A percentile compares a stretch with the other conserved stretches of the same genome.
phyloP scores from a whole-genome alignment of 2,888 invertebrate species.

The Tyria jacobaeae region DNA sequence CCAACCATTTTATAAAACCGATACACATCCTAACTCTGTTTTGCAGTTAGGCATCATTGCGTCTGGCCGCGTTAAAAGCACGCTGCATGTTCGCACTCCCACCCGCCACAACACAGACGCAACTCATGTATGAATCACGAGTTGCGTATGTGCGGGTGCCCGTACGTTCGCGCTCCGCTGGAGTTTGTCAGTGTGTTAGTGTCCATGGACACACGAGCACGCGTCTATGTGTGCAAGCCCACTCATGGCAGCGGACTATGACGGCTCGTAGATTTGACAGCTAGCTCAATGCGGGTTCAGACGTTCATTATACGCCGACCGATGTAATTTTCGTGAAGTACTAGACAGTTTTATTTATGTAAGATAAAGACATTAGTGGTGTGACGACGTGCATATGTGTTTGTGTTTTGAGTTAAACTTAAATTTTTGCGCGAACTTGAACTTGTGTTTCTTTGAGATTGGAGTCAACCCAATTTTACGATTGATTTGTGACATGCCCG shows the following conservation, averaged over 20 bases:
- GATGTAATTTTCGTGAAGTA: slow-evolving; percentile 82
- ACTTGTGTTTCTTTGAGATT: slow-evolving; percentile 57
- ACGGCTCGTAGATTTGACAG: slow-evolving; percentile 88
- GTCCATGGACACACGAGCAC: slow-evolving; percentile 75
- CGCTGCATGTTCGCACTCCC: slow-evolving; percentile 86
- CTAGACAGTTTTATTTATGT: slow-evolving; percentile 74
- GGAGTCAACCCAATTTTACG: slow-evolving; percentile 63
- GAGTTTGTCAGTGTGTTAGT: slow-evolving; percentile 84
- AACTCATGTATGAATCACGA: slow-evolving; percentile 78
- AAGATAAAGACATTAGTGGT: slow-evolving; percentile 66
- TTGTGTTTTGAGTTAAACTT: slow-evolving; percentile 52
- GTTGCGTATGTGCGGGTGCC: slow-evolving; percentile 71
- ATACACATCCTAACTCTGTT: slow-evolving; percentile 73
- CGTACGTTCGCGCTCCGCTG: slow-evolving; percentile 79
- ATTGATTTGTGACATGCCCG: slow-evolving; percentile 79
- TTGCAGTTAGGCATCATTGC: slow-evolving; percentile 83
- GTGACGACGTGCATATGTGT: slow-evolving; percentile 55
- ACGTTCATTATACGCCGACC: slow-evolving; percentile 84
- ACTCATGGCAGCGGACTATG: slow-evolving; percentile 87
- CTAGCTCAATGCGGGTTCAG: slow-evolving; percentile 87
- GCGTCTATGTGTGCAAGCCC: slow-evolving; percentile 78
- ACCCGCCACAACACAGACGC: slow-evolving; percentile 80
- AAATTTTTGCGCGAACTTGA: slow-evolving; percentile 78
- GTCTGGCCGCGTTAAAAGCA: slow-evolving; percentile 84
- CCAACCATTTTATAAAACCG: slow-evolving; percentile 82